Percentiles rank a stretch among this genome's conserved stretches.
Conservation (phyloP, 1,140 invertebrate species). For the Luehdorfia chinensis region DNA sequence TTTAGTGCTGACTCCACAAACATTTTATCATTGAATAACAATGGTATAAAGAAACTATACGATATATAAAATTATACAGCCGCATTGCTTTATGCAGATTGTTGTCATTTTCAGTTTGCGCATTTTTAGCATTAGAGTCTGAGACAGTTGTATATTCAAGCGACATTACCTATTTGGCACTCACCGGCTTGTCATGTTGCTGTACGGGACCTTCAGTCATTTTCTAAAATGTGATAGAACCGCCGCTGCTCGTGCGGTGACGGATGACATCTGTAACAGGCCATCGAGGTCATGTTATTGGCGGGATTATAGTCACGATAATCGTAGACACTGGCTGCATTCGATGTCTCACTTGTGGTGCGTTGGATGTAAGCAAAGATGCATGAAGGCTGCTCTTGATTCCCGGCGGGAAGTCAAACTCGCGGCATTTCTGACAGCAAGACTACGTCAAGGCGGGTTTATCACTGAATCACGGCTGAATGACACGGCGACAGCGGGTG, state of each 20-base stretch:
- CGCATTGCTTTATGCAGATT: too few species aligned
- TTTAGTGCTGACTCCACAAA: background rate
- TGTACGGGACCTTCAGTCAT: constrained; percentile 67
- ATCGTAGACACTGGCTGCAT: constrained; percentile 24
- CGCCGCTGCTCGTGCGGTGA: constrained; percentile 67
- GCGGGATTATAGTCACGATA: constrained; percentile 19
- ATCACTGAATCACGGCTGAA: constrained; percentile 56
- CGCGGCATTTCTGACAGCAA: constrained; percentile 55
- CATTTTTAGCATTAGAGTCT: too few species aligned
- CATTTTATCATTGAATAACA: constrained; percentile 6
- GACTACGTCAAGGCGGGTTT: constrained; percentile 52
- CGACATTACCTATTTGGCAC: constrained; percentile 28
- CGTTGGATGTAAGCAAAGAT: constrained; percentile 54
- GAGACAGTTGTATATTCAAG: too few species aligned
- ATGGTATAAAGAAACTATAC: too few species aligned
- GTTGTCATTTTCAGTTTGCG: too few species aligned
- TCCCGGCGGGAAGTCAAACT: constrained; percentile 50
- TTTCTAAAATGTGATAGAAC: constrained; percentile 74
- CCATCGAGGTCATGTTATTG: constrained; percentile 60
- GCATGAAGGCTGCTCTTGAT: constrained; percentile 54
- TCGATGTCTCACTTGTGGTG: constrained; percentile 62
- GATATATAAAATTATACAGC: too few species aligned
- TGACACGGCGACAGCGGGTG: constrained; percentile 21
- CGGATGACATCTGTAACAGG: constrained; percentile 69
- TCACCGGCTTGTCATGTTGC: constrained; percentile 68